Base-by-base conservation (phyloP, 2,797 vertebrate genomes). In the Megaceryle alcyon region DNA sequence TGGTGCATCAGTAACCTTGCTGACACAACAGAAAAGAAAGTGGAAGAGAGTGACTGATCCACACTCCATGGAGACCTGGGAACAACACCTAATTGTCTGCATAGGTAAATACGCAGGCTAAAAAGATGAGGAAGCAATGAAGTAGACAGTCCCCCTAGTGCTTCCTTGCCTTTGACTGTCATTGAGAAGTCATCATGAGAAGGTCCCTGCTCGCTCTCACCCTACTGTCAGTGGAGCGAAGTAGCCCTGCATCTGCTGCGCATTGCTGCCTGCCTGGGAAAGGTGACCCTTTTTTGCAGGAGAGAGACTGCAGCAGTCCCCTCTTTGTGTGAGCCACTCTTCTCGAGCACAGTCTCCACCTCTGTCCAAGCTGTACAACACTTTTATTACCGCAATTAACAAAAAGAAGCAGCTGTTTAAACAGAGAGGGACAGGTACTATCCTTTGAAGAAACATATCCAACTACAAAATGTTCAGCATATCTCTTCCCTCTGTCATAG, bases 201-300 rank as follows among this genome's bases (percentile, higher is more conserved):
- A n/a, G 0, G 4, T 7, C 66, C 66, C 79, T 16, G 64, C 46
- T 64, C 11, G 0, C 39, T 35, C 53, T 59, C 44, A 35, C 71
- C 77, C 77, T 26, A 7, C 53, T 28, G 49, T 13, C 86, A 77
- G 63, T 0, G 13, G 73, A 94, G 86, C 51, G 5, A 43, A 54
- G 83, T 6, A 78, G 84, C 84, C 37, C 43, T 1, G 1, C 88
- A 44, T 44, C 91, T 89, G 69, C 86, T 57, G 85, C 5, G 4
- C 53, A 0, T 17, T 37, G 25, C 79, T n/a, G 65, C 63, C 90
- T 68, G 83, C 1, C 1, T 29, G 51, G 76, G 44, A 88, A 95
- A 96, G 91, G 92, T 95, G 95, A 97, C 96, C 84, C 91, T 92
- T 66, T 4, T 22, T 23, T 43, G 57, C 60, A 83, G 64, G 33